phyloP scores from a whole-genome alignment of 2,113 vertebrate species.

The Python bivittatus region DNA sequence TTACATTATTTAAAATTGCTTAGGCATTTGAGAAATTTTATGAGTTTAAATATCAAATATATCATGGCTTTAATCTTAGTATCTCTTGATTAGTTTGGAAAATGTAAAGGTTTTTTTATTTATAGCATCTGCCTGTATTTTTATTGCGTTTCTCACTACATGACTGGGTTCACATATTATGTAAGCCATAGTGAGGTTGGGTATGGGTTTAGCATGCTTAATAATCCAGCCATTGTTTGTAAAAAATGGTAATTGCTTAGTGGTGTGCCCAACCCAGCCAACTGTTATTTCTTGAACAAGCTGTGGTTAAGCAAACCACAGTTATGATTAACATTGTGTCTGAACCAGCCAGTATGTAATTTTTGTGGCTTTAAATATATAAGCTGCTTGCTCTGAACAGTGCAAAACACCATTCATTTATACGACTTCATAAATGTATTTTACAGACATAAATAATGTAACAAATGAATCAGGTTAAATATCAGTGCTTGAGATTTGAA shows the following conservation, averaged over 20 bases:
- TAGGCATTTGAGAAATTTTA: neutral
- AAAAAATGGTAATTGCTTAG: neutral
- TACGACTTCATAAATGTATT: neutral
- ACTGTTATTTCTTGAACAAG: neutral
- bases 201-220: neutral
- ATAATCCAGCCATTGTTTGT: neutral
- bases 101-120: neutral
- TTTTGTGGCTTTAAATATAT: neutral
- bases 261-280: neutral
- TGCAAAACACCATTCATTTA: neutral
- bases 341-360: neutral
- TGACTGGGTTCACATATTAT: neutral
- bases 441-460: neutral
- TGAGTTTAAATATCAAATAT: slow-evolving; percentile 15
- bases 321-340: neutral
- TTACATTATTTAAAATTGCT: neutral
- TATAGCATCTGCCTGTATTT: neutral
- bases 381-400: neutral
- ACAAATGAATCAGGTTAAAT: neutral
- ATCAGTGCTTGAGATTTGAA: neutral
- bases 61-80: neutral
- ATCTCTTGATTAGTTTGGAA: slow-evolving; percentile 26
- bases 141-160: neutral
- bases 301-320: neutral
- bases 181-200: neutral